These are phyloP conservation scores for Lapara coniferarum DNA, from an alignment of 2,888 invertebrate genomes.

Conservation along the genomic window DNA sequence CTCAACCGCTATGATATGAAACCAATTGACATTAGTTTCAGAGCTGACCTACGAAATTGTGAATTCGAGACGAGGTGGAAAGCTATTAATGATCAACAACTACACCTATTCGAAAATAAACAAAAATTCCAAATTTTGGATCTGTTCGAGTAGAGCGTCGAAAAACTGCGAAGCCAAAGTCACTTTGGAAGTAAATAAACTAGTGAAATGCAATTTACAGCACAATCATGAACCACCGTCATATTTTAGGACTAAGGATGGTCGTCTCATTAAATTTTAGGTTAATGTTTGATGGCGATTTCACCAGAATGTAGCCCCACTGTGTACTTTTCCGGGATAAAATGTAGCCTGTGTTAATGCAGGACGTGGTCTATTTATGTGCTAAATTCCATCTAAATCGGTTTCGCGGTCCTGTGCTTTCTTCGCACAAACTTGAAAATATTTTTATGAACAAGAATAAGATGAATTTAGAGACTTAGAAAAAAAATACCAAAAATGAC, in stretches of 20 bases:
- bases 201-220: slow-evolving; percentile 30
- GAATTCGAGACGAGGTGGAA: background rate
- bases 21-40: background rate
- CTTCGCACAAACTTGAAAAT: too few species aligned
- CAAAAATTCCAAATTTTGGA: slow-evolving; percentile 29
- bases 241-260: slow-evolving; percentile 35
- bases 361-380: too few species aligned
- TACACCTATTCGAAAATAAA: slow-evolving; percentile 40
- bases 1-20: too few species aligned
- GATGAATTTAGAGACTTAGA: too few species aligned
- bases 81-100: slow-evolving; percentile 8
- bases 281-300: too few species aligned
- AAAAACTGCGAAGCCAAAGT: slow-evolving; percentile 12
- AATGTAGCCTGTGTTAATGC: too few species aligned
- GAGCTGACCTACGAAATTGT: background rate
- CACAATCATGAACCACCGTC: slow-evolving; percentile 39
- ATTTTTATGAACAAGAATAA: too few species aligned
- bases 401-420: too few species aligned
- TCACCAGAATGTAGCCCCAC: too few species aligned
- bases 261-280: slow-evolving; percentile 28
- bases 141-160: slow-evolving; percentile 30
- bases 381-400: too few species aligned
- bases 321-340: too few species aligned
- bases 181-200: background rate
- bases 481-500: too few species aligned